Evolutionary conservation across 1,140 invertebrate species (phyloP), one percentile per base, ranked within the genome.

Genomic region (Hyles vespertilio): DNA sequence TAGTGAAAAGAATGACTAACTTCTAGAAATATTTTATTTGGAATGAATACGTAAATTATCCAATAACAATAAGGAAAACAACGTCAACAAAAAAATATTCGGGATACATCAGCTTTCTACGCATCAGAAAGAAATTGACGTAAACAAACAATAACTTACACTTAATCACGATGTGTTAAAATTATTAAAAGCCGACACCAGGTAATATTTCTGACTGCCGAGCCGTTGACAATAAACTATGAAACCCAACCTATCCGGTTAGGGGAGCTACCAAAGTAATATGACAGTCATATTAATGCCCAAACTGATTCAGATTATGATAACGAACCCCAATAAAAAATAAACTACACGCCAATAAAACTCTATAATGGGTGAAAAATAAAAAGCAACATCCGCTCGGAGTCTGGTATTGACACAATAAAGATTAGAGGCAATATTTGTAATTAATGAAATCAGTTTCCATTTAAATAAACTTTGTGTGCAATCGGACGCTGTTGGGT

Each of bases 381-480:
- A 59, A 63, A 61, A 67, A 61, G 43, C 43, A 54, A 63, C 56
- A 55, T 54, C 51, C 61, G 60, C 49, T 52, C 54, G 58, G 43
- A 69, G 67, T 59, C 67, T 65, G 68, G 69, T 44, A 50, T 70
- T 65, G 72, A 73, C 69, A 69, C 67, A 74, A 75, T 76, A 76
- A 79, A 82, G 77, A 82, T 84, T 79, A 78, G 67, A 64, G 59
- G 55, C 66, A 53, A 74, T 81, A 77, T 74, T 74, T 74, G 69
- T 76, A 78, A 81, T 81, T 82, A 75, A 81, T 78, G 69, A 73
- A 77, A 79, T 79, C 69, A 68, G 65, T 65, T 72, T 70, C 66
- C 61, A 67, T 74, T 71, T 74, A 66, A 70, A 56, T 65, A 58
- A 63, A 63, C 56, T 49, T 58, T 56, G 60, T 58, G 56, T 60